Conservation (phyloP, 2,113 vertebrate species). For the Caranx ignobilis region DNA sequence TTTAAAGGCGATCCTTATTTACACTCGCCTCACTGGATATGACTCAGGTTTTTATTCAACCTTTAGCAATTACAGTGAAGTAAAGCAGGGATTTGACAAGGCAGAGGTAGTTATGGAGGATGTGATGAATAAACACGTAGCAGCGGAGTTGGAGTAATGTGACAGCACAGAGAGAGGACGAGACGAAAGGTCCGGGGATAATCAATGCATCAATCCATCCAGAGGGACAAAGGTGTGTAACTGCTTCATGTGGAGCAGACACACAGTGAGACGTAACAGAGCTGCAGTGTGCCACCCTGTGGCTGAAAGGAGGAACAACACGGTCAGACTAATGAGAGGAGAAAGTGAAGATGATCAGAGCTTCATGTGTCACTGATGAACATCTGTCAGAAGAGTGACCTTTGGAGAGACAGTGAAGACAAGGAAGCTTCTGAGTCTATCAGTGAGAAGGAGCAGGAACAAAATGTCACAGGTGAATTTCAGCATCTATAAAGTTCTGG, state of each 20-base stretch:
- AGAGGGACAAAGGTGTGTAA: not conserved
- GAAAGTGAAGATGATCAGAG: too few species aligned
- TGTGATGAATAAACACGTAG: not conserved
- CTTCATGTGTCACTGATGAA: not conserved
- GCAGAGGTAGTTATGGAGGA: not conserved
- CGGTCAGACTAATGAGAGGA: too few species aligned
- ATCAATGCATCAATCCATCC: constrained; percentile 16
- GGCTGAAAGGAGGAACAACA: constrained; percentile 34
- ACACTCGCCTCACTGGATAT: not conserved
- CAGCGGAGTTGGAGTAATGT: not conserved
- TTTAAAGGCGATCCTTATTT: not conserved
- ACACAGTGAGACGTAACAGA: not conserved
- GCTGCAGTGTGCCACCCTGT: constrained; percentile 58
- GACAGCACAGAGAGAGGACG: not conserved
- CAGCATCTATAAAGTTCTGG: too few species aligned
- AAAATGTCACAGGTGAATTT: too few species aligned
- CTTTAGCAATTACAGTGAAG: constrained; percentile 12
- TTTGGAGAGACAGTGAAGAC: too few species aligned
- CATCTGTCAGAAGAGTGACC: not conserved
- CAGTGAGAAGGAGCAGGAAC: too few species aligned
- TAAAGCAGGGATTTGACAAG: not conserved
- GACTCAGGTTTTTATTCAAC: constrained; percentile 12
- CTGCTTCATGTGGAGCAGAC: not conserved
- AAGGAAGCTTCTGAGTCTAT: too few species aligned
- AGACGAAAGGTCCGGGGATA: not conserved